Base-by-base conservation (phyloP, 2,797 vertebrate species). In the Argentina silus region DNA sequence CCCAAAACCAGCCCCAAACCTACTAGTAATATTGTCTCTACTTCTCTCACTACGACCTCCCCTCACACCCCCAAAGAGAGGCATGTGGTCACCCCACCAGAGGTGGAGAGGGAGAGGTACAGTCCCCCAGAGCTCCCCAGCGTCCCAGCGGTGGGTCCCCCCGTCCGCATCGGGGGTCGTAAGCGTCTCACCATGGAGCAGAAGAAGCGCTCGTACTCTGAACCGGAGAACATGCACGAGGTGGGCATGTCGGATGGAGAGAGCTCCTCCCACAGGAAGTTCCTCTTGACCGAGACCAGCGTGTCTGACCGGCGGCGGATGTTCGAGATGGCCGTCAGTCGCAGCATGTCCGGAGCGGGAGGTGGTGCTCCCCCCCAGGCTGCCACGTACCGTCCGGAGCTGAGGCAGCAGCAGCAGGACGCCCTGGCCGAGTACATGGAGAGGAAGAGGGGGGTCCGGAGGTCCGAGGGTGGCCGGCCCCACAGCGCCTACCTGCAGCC, bases 141-240 rank as follows among this genome's bases (percentile, higher is more conserved):
- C 3, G 2, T 89, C 14, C 89, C 91, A 0, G 79, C 93, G 0
- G 85, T 91, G 0, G 92, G 93, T 10, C 89, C 90, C 60, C 87
- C 91, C 0, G 0, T 90, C 0, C 93, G 97, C 2, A 93, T 97
- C n/a, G 94, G 97, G 0, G 94, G 95, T 2, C 95, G 97, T 23
- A 95, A 91, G 70, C 95, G 97, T 61, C 89, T 99, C 81, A 95
- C 94, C 0, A 81, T 88, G 0, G 96, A 97, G 85, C 97, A 98
- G 89, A 99, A 97, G 90, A 98, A 98, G 76, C 90, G 95, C 0
- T 99, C 96, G 0, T 98, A 96, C 86, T 99, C 98, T 0, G 98
- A 99, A 90, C 98, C 98, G 0, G 97, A 98, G 83, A 97, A 94
- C 84, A 95, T 99, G 91, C 95, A 99, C 0, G 95, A 98, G 84